Evolutionary conservation across 2,888 invertebrate species (phyloP).

Genomic region (Ectropis crepuscularia): DNA sequence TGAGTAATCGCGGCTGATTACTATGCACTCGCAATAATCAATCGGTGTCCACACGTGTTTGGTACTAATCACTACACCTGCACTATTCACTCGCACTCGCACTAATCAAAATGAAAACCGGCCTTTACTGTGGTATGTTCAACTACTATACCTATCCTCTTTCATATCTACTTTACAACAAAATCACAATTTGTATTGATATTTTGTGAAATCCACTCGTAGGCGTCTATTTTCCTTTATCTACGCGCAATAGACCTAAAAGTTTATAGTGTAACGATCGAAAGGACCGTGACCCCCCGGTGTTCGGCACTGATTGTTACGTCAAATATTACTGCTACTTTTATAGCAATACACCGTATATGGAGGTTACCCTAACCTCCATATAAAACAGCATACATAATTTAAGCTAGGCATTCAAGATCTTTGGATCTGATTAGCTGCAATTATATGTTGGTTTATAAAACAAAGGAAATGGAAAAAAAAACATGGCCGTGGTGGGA

Average conservation of each 20-base stretch:
- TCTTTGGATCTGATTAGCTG: too few relatives aligned
- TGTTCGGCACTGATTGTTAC: conserved; percentile 54
- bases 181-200: background rate
- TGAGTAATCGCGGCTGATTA: too few relatives aligned
- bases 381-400: conserved; percentile 1
- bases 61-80: too few relatives aligned
- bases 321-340: conserved; percentile 47
- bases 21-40: too few relatives aligned
- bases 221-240: conserved; percentile 2
- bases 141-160: too few relatives aligned
- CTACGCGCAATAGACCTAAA: conserved; percentile 2
- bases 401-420: background rate
- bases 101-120: too few relatives aligned
- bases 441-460: too few relatives aligned
- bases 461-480: too few relatives aligned
- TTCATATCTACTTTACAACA: background rate
- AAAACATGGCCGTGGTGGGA: too few relatives aligned
- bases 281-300: conserved; percentile 51
- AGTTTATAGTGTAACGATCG: conserved; percentile 29
- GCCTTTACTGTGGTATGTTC: too few relatives aligned
- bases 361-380: conserved; percentile 16
- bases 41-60: too few relatives aligned
- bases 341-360: conserved; percentile 38
- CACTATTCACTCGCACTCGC: too few relatives aligned
- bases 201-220: background rate